Evolutionary conservation across 2,888 invertebrate genomes (phyloP), one percentile per base, ranked within the genome.

Genomic region (Melinaea marsaeus): DNA sequence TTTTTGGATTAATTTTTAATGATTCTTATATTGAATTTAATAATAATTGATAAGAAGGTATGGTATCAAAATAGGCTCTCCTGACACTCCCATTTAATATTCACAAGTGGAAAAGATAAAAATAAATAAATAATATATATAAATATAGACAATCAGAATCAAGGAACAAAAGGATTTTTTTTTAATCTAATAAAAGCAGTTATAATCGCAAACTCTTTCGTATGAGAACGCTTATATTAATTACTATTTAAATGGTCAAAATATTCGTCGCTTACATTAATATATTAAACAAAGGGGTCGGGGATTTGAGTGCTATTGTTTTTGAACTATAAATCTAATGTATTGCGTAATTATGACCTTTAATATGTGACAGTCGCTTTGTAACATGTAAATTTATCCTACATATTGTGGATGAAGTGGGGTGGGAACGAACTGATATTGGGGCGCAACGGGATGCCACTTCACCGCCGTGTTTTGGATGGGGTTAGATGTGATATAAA

Each of bases 361-460:
- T 88, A 85, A 85, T 85, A 80, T 84, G 83, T 85, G 89, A 90
- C 89, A 90, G 85, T 84, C 77, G 85, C 83, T 85, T 87, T 89
- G 85, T 88, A 79, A 80, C 81, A 88, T 88, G 88, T 83, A 88
- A 90, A 90, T 90, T 84, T 80, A 75, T 74, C 73, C 72, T 72
- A 74, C 74, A 75, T 75, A 79, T 75, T 74, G 75, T 72, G 70
- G 77, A 73, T 82, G 80, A 74, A 84, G 86, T 81, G 85, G 84
- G 88, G 86, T 89, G 88, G 86, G 89, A 88, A 88, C 79, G 72
- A 75, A 70, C 61, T 83, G 84, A 84, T 87, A 84, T 84, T 83
- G 81, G 72, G 76, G 75, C 84, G 74, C 90, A 71, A 72, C 84
- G 84, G 89, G 88, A 81, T 70, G 81, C 83, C 86, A 83, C 85